Evolutionary conservation across 2,888 invertebrate genomes (phyloP).

Genomic region (Coelogynopora nodosa): DNA sequence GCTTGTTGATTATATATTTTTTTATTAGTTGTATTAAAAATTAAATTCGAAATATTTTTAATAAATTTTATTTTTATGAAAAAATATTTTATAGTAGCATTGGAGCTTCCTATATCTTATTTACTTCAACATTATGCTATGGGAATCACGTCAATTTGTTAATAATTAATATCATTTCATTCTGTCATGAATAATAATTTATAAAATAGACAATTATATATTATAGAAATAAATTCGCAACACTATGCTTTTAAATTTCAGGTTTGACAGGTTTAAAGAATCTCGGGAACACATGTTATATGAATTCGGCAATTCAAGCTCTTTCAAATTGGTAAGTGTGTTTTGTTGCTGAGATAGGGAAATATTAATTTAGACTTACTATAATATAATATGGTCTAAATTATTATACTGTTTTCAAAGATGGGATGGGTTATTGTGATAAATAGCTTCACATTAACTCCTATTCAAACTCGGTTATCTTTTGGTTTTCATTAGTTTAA

Average conservation of each 20-base stretch:
- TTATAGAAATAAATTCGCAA: background rate
- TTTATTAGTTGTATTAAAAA: no score
- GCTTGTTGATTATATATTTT: no score
- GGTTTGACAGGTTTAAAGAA: conserved; percentile 88
- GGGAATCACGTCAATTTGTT: no score
- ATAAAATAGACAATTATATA: background rate
- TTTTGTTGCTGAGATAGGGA: background rate
- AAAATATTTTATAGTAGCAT: background rate
- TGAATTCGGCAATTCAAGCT: conserved; percentile 94
- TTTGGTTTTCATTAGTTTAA: background rate
- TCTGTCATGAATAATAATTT: no score
- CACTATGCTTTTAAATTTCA: conserved; percentile 45
- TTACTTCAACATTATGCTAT: no score
- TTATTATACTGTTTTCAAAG: no score
- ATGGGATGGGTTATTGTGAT: no score
- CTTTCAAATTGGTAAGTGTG: conserved; percentile 70
- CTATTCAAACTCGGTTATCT: background rate
- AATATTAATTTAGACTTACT: background rate
- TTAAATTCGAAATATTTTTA: no score
- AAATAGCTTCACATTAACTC: no score
- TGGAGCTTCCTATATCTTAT: no score
- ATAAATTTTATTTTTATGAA: no score
- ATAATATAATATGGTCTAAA: background rate
- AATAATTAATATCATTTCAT: no score
- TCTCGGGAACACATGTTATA: conserved; percentile 95